Evolutionary conservation across 2,797 vertebrate species (phyloP).

Genomic region (Sebastiscus tertius): DNA sequence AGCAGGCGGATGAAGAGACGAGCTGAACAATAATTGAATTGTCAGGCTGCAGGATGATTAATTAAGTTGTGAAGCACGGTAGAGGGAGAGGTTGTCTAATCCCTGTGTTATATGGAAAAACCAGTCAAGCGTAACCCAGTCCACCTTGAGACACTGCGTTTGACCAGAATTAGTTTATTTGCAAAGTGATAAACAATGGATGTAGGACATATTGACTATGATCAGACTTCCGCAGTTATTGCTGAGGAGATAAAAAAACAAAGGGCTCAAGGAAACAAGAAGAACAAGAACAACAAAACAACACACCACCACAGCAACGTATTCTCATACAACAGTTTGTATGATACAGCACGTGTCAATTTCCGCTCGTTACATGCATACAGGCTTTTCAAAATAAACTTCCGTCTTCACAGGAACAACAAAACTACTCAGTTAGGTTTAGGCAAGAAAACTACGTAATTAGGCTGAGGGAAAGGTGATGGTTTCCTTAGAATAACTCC

Average conservation of each 20-base stretch:
- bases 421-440: no score
- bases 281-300: background rate
- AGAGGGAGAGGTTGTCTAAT: background rate
- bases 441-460: no score
- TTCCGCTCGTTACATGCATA: no score
- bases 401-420: no score
- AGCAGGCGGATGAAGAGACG: background rate
- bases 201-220: background rate
- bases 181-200: background rate
- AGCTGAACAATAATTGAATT: slow-evolving; percentile 38
- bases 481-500: no score
- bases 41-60: slow-evolving; percentile 46
- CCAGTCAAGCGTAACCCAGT: background rate
- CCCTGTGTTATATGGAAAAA: slow-evolving; percentile 14
- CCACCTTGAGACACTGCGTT: background rate
- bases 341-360: no score
- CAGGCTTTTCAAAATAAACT: no score
- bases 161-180: background rate
- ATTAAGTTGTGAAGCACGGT: slow-evolving; percentile 18
- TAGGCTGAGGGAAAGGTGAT: no score
- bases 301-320: background rate
- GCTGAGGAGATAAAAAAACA: background rate
- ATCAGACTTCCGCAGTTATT: background rate
- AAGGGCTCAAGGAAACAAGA: background rate
- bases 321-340: no score